Percentiles rank a stretch among this genome's conserved stretches.
phyloP scores from a whole-genome alignment of 2,888 invertebrate genomes.

The Tyria jacobaeae region DNA sequence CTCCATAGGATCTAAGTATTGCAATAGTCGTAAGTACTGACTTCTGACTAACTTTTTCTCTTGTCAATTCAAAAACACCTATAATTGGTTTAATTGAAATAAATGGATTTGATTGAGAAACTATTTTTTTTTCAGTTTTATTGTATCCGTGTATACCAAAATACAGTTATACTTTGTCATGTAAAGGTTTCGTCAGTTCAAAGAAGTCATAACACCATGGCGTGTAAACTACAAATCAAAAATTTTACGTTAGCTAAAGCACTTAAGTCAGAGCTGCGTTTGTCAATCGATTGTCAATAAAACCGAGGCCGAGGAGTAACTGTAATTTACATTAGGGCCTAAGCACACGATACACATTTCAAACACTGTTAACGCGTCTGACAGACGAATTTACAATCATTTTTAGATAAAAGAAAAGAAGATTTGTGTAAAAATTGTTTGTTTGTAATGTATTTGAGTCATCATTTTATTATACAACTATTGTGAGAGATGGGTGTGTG shows the following conservation, averaged over 20 bases:
- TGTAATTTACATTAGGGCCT: constrained; percentile 11
- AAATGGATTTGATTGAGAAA: too few species aligned
- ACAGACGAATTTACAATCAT: not conserved
- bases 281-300: constrained; percentile 12
- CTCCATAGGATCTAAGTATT: too few species aligned
- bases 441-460: not conserved
- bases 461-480: not conserved
- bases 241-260: not conserved
- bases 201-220: not conserved
- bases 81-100: too few species aligned
- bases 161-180: not conserved
- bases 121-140: too few species aligned
- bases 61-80: too few species aligned
- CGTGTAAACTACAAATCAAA: not conserved
- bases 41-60: too few species aligned
- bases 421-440: not conserved
- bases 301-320: constrained; percentile 7
- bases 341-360: not conserved
- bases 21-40: too few species aligned
- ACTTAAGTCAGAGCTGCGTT: constrained; percentile 7
- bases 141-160: too few species aligned
- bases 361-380: not conserved
- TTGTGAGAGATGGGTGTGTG: not conserved
- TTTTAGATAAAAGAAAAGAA: not conserved
- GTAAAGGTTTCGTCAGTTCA: not conserved